Evolutionary conservation across 2,888 invertebrate species (phyloP).

Genomic region (Pheosia tremula): DNA sequence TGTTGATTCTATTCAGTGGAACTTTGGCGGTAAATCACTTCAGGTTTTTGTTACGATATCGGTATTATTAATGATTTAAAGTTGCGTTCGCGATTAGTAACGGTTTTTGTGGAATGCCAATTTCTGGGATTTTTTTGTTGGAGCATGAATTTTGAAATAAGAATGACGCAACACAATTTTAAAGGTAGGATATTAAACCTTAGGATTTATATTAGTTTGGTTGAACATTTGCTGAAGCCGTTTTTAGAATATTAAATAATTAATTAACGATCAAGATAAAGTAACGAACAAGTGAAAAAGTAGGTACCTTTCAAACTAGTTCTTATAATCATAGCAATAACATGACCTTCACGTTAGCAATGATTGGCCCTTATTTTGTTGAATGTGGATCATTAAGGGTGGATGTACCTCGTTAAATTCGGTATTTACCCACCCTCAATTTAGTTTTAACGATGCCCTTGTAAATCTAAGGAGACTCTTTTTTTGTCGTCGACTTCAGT

Average conservation of each 20-base stretch:
- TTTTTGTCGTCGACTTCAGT: slow-evolving; percentile 58
- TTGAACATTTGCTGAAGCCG: too few relatives aligned
- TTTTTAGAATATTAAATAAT: too few relatives aligned
- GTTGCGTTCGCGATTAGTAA: slow-evolving; percentile 29
- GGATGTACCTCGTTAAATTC: slow-evolving; percentile 52
- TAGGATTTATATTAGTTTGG: too few relatives aligned
- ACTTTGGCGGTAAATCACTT: slow-evolving; percentile 53
- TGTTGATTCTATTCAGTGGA: slow-evolving; percentile 60
- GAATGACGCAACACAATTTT: too few relatives aligned
- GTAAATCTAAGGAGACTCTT: slow-evolving; percentile 65
- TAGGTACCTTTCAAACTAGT: not conserved
- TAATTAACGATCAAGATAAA: too few relatives aligned
- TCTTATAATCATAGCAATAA: not conserved
- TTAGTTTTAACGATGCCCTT: slow-evolving; percentile 69
- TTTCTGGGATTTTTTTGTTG: not conserved
- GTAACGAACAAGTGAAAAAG: too few relatives aligned
- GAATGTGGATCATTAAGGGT: slow-evolving; percentile 37
- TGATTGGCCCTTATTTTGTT: slow-evolving; percentile 47
- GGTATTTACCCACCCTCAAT: slow-evolving; percentile 69
- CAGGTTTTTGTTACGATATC: slow-evolving; percentile 46
- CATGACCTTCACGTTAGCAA: not conserved
- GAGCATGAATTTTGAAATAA: too few relatives aligned
- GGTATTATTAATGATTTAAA: slow-evolving; percentile 46
- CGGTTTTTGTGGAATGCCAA: not conserved
- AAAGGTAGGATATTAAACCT: too few relatives aligned